phyloP scores from a whole-genome alignment of 2,113 vertebrate genomes.

The Labrus mixtus region DNA sequence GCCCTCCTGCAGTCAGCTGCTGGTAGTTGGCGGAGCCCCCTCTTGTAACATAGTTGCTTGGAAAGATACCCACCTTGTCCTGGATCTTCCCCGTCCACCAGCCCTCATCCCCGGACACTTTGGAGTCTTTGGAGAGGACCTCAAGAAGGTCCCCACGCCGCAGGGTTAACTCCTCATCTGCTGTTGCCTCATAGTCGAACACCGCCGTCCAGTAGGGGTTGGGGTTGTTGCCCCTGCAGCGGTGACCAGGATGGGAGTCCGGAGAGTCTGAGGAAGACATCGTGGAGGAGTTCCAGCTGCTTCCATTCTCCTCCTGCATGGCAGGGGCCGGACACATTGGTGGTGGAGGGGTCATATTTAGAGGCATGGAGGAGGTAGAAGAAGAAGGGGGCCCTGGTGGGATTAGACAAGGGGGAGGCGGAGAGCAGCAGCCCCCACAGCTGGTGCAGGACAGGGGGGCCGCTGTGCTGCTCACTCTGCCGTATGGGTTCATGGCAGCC shows the following conservation, averaged over 20 bases:
- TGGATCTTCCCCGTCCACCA: conserved; percentile 94
- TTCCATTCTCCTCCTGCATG: conserved; percentile 81
- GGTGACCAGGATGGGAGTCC: conserved; percentile 75
- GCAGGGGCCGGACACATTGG: conserved; percentile 64
- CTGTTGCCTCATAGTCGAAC: conserved; percentile 92
- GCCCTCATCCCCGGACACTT: conserved; percentile 92
- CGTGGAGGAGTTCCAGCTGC: conserved; percentile 82
- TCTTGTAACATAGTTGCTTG: conserved; percentile 90
- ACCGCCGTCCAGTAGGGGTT: conserved; percentile 90
- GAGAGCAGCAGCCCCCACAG: conserved; percentile 82
- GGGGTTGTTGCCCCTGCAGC: conserved; percentile 59
- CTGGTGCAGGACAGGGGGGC: conserved; percentile 81
- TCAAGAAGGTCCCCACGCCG: conserved; percentile 89
- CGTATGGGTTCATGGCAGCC: conserved; percentile 83
- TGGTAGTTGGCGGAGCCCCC: conserved; percentile 79
- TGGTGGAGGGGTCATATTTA: conserved; percentile 69
- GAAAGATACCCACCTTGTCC: conserved; percentile 93
- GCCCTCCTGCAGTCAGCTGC: conserved; percentile 72
- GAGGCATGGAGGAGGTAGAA: conserved; percentile 64
- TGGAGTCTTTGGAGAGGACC: conserved; percentile 92
- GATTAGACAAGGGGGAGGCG: conserved; percentile 73
- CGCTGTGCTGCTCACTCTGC: conserved; percentile 69
- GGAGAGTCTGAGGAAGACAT: conserved; percentile 79
- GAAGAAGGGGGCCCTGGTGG: conserved; percentile 61
- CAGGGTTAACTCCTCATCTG: conserved; percentile 91